A percentile compares a stretch with the other conserved stretches of the same genome.
phyloP scores from a whole-genome alignment of 1,140 invertebrate genomes.

The Diorhabda sublineata region DNA sequence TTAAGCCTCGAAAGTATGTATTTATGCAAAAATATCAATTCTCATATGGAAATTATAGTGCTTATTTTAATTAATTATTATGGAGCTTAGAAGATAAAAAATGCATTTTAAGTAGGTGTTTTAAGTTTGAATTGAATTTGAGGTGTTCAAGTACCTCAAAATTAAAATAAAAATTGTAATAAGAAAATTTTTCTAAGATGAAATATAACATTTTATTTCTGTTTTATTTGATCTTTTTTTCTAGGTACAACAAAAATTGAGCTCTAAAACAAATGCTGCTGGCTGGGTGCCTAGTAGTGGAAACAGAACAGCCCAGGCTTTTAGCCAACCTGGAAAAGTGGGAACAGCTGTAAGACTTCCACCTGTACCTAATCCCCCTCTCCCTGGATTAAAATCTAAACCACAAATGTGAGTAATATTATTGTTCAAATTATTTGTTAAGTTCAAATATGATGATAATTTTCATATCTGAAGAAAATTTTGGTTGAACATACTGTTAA shows the following conservation, averaged over 20 bases:
- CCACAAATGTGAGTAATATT: constrained; percentile 47
- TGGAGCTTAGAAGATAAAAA: too few relatives aligned
- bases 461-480: too few relatives aligned
- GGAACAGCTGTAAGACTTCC: constrained; percentile 36
- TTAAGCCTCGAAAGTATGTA: too few relatives aligned
- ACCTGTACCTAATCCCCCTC: constrained; percentile 44
- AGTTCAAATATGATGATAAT: too few relatives aligned
- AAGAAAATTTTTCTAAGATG: neutral
- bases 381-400: constrained; percentile 51
- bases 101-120: too few relatives aligned
- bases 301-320: constrained; percentile 86
- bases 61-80: too few relatives aligned
- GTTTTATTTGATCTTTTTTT: constrained; percentile 2
- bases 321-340: constrained; percentile 80
- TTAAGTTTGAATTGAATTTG: too few relatives aligned
- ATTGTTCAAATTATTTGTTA: neutral
- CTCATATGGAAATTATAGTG: too few relatives aligned
- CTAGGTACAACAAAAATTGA: constrained; percentile 16
- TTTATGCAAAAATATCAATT: too few relatives aligned
- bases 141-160: too few relatives aligned
- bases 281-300: constrained; percentile 93
- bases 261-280: constrained; percentile 77
- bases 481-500: too few relatives aligned
- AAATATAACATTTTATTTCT: neutral
- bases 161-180: too few relatives aligned